Conservation (phyloP, 2,797 vertebrate genomes). For the Argya squamiceps region DNA sequence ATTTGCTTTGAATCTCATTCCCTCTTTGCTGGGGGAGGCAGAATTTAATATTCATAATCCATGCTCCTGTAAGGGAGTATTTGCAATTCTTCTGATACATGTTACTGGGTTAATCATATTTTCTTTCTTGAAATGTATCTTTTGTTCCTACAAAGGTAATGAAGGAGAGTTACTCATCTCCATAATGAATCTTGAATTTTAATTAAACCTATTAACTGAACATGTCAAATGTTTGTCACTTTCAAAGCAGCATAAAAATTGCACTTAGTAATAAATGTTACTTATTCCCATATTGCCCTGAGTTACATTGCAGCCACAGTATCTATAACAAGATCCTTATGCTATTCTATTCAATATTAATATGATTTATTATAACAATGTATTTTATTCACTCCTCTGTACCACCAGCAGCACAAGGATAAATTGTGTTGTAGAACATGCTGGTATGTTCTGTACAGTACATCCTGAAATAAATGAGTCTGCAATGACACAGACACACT, state of each 20-base stretch:
- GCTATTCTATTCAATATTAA: background rate
- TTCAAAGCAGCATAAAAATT: constrained; percentile 32
- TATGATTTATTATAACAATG: constrained; percentile 35
- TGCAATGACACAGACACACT: background rate
- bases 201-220: constrained; percentile 64
- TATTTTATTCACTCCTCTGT: constrained; percentile 29
- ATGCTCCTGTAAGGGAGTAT: background rate
- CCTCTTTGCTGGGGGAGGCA: background rate
- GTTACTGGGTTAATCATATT: constrained; percentile 47
- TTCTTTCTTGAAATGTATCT: constrained; percentile 32
- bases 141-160: constrained; percentile 55
- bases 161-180: constrained; percentile 51
- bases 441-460: background rate
- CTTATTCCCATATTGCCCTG: background rate
- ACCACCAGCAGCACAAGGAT: background rate
- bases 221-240: constrained; percentile 47
- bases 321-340: constrained; percentile 2
- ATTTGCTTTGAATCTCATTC: constrained; percentile 18
- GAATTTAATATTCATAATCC: constrained; percentile 47
- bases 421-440: background rate
- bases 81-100: constrained; percentile 38
- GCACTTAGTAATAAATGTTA: constrained; percentile 23
- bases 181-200: constrained; percentile 61
- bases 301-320: background rate
- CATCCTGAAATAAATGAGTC: constrained; percentile 5